Conservation (phyloP, 2,888 invertebrate species). For the Hydrotaea cyrtoneurina region DNA sequence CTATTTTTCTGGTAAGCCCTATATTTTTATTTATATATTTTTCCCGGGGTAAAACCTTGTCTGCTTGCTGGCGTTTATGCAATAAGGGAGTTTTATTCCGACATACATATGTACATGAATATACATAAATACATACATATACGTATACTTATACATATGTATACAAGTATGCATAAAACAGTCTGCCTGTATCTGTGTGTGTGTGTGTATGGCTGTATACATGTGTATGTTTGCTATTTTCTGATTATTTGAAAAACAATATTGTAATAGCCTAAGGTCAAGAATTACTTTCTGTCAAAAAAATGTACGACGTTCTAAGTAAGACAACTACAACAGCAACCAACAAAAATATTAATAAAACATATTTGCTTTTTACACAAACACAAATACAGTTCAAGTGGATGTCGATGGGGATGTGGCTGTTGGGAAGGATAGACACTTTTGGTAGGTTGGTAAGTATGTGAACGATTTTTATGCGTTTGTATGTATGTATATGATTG, state of each 20-base stretch:
- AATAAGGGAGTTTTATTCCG: too few species aligned
- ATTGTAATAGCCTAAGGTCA: slow-evolving; percentile 56
- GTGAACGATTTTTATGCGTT: neutral
- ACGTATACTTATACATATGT: slow-evolving; percentile 14
- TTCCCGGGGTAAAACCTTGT: too few species aligned
- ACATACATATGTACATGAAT: too few species aligned
- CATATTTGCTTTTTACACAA: slow-evolving; percentile 17
- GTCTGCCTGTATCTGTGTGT: neutral
- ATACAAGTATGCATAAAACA: neutral
- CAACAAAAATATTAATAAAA: slow-evolving; percentile 36
- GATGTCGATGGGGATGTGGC: too few species aligned
- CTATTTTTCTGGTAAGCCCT: too few species aligned
- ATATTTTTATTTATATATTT: too few species aligned
- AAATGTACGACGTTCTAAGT: slow-evolving; percentile 1
- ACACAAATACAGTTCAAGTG: neutral
- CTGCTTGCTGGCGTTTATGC: too few species aligned
- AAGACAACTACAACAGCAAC: neutral
- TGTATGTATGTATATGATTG: too few species aligned
- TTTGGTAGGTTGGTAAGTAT: neutral
- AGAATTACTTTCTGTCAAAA: slow-evolving; percentile 53
- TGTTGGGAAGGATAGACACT: too few species aligned
- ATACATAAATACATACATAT: neutral
- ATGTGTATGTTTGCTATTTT: neutral
- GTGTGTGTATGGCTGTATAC: too few species aligned
- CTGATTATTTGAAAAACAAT: slow-evolving; percentile 53